phyloP scores from a whole-genome alignment of 2,797 vertebrate species.

The Epinephelus awoara region DNA sequence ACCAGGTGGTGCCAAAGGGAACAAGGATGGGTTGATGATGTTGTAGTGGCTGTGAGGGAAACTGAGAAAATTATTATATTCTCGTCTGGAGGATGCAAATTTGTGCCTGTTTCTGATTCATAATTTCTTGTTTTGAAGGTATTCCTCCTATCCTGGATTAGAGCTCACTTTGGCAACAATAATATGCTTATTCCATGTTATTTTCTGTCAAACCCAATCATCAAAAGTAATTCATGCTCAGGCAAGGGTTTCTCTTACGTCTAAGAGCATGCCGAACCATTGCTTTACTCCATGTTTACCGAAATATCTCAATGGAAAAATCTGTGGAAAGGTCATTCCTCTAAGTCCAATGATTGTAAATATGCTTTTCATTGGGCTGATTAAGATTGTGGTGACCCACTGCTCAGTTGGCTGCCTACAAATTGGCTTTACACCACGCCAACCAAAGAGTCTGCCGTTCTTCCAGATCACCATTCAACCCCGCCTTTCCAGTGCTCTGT shows the following conservation, averaged over 20 bases:
- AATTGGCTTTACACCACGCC: background rate
- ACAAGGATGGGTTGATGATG: constrained; percentile 40
- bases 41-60: constrained; percentile 17
- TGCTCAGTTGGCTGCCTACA: constrained; percentile 20
- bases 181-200: background rate
- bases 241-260: background rate
- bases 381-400: constrained; percentile 4
- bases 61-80: constrained; percentile 19
- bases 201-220: constrained; percentile 1
- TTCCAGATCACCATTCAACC: constrained; percentile 32
- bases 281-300: background rate
- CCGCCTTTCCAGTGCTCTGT: background rate
- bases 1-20: constrained; percentile 60
- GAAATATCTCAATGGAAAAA: constrained; percentile 16
- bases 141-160: background rate
- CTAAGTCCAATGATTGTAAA: constrained; percentile 18
- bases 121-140: background rate
- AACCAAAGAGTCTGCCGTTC: background rate
- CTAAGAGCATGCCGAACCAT: background rate
- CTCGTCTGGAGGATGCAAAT: background rate
- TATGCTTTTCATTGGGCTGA: constrained; percentile 4
- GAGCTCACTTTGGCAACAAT: background rate
- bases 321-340: constrained; percentile 26
- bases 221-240: background rate
- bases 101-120: background rate